These are phyloP conservation scores for Agrypnus murinus DNA, from an alignment of 2,888 invertebrate species.

Conservation along the genomic window DNA sequence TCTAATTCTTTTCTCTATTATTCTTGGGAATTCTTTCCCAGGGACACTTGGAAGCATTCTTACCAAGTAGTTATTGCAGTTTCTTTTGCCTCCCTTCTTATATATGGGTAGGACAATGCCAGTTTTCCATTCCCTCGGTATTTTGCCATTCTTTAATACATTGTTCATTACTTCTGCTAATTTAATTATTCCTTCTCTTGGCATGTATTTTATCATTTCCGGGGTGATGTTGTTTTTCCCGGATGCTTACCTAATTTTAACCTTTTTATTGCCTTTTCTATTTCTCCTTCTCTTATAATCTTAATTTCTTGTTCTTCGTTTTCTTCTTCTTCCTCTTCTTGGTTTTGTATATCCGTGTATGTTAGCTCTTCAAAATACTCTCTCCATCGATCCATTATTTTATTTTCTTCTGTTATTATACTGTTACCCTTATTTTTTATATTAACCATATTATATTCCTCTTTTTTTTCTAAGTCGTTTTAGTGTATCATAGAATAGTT, in stretches of 20 bases:
- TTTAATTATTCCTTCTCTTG: conserved; percentile 12
- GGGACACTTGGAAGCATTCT: conserved; percentile 9
- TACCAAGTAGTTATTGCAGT: conserved; percentile 3
- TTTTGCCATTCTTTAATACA: conserved; percentile 6
- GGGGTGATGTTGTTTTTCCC: too few species aligned
- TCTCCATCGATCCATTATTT: too few species aligned
- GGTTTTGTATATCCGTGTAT: too few species aligned
- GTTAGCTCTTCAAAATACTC: too few species aligned
- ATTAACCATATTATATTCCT: conserved; percentile 25
- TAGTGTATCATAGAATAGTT: conserved; percentile 27
- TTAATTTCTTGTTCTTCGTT: conserved; percentile 14
- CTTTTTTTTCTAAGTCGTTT: too few species aligned
- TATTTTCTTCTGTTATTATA: conserved; percentile 24
- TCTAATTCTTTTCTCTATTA: conserved; percentile 19
- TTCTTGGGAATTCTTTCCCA: conserved; percentile 9
- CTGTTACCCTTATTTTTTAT: conserved; percentile 30
- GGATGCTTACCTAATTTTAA: not conserved
- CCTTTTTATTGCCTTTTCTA: too few species aligned
- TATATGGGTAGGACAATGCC: conserved; percentile 2
- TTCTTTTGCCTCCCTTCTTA: conserved; percentile 5
- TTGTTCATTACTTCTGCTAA: conserved; percentile 18
- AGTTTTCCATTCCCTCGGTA: conserved; percentile 16
- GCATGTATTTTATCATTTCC: too few species aligned
- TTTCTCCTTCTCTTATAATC: not conserved
- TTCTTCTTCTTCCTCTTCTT: conserved; percentile 1